These are phyloP conservation scores for Bombus pyrosoma DNA, from an alignment of 1,140 invertebrate genomes.

Conservation along the genomic window DNA sequence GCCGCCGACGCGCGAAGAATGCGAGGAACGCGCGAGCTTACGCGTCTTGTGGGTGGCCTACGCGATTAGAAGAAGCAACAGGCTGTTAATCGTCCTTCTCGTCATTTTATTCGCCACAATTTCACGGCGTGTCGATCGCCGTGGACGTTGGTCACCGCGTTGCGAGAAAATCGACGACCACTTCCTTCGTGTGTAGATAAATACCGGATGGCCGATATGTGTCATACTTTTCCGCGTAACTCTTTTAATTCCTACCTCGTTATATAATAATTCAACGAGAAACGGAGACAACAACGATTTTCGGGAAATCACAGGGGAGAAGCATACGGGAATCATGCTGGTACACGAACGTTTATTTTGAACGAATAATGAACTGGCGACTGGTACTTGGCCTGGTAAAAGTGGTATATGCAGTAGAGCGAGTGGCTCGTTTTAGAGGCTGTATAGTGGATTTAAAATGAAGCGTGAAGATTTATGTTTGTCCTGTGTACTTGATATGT, in stretches of 20 bases:
- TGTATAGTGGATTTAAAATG: background rate
- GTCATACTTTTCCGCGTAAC: slow-evolving; percentile 15
- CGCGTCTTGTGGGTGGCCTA: background rate
- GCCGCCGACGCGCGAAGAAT: slow-evolving; percentile 61
- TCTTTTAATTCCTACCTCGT: background rate
- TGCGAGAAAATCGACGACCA: slow-evolving; percentile 56
- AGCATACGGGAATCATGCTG: background rate
- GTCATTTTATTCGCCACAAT: background rate
- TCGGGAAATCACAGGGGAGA: background rate
- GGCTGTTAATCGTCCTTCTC: slow-evolving; percentile 9
- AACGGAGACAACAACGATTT: too few species aligned
- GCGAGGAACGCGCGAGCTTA: slow-evolving; percentile 65
- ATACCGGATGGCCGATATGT: slow-evolving; percentile 9
- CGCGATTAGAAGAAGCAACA: slow-evolving; percentile 32
- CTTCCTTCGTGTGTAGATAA: slow-evolving; percentile 70
- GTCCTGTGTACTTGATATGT: background rate
- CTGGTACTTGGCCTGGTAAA: background rate
- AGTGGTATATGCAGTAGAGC: background rate
- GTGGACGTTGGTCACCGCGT: background rate
- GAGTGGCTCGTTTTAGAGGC: background rate
- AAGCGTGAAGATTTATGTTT: background rate
- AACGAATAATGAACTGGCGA: background rate
- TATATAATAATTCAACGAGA: background rate
- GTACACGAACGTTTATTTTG: background rate
- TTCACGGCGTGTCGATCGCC: background rate